A percentile compares a stretch with the other conserved stretches of the same genome.
These are phyloP conservation scores for Xestia rhomboidea DNA, from an alignment of 2,888 invertebrate genomes.

Conservation along the genomic window DNA sequence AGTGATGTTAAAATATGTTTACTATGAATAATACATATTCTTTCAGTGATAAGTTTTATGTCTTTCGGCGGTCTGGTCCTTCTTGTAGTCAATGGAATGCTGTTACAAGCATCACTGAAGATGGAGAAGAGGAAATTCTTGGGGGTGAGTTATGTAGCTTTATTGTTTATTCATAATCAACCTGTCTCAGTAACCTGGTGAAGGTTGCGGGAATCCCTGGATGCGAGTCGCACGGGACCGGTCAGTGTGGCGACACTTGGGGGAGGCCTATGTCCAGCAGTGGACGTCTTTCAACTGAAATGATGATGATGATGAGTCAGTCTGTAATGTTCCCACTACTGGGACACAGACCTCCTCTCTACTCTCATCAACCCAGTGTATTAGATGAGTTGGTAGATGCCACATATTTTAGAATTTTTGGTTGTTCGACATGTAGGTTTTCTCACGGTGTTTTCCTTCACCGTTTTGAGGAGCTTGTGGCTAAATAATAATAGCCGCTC, in stretches of 20 bases:
- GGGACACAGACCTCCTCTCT: neutral
- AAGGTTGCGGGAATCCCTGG: too few species aligned
- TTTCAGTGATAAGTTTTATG: conserved; percentile 60
- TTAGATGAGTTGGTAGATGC: neutral
- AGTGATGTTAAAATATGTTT: too few species aligned
- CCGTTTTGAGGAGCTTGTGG: too few species aligned
- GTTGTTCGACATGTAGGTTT: neutral
- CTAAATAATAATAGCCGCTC: too few species aligned
- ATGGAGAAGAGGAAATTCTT: conserved; percentile 47
- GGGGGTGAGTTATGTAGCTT: conserved; percentile 47
- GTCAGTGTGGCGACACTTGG: too few species aligned
- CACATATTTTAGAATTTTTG: too few species aligned
- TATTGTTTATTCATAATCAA: neutral
- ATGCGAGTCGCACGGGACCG: too few species aligned
- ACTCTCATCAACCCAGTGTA: neutral
- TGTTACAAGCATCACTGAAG: conserved; percentile 52
- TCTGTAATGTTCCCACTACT: too few species aligned
- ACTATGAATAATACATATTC: neutral
- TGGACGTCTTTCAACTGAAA: too few species aligned
- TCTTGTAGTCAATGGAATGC: conserved; percentile 48
- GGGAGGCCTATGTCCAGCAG: too few species aligned
- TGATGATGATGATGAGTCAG: too few species aligned
- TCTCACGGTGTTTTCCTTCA: neutral
- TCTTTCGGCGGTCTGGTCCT: conserved; percentile 46
- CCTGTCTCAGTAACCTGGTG: neutral